Evolutionary conservation across 2,797 vertebrate genomes (phyloP).

Genomic region (Hozukius guyotensis): DNA sequence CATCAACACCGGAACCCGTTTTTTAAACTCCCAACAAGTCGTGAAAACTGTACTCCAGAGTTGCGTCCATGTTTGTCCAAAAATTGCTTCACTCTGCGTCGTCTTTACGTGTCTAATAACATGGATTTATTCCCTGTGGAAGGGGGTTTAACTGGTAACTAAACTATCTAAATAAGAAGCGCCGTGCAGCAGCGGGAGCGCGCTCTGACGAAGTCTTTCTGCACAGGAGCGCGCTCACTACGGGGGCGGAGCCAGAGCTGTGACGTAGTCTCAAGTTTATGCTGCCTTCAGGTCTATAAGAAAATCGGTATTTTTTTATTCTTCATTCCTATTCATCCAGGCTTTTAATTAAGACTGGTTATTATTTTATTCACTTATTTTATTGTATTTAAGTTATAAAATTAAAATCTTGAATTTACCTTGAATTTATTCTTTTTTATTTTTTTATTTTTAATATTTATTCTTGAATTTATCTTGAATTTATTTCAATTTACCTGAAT

Average conservation of each 20-base stretch:
- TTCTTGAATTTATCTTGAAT: too few relatives aligned
- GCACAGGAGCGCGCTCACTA: slow-evolving; percentile 51
- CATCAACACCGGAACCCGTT: slow-evolving; percentile 78
- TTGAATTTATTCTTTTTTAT: too few relatives aligned
- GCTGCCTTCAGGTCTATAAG: background rate
- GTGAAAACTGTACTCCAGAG: slow-evolving; percentile 13
- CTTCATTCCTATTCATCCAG: too few relatives aligned
- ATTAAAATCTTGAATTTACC: too few relatives aligned
- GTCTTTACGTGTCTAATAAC: background rate
- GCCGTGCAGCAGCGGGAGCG: slow-evolving; percentile 68
- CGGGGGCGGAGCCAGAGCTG: slow-evolving; percentile 47
- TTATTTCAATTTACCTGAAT: too few relatives aligned
- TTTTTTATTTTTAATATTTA: too few relatives aligned
- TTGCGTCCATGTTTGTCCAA: background rate
- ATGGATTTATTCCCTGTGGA: slow-evolving; percentile 12
- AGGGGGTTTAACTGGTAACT: slow-evolving; percentile 32
- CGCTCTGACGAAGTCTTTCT: slow-evolving; percentile 65
- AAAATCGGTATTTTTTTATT: background rate
- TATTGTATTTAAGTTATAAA: too few relatives aligned
- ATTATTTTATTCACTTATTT: too few relatives aligned
- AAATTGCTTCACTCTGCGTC: background rate
- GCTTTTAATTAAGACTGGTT: too few relatives aligned
- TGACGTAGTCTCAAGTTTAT: slow-evolving; percentile 58
- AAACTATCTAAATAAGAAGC: slow-evolving; percentile 57
- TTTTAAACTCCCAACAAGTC: slow-evolving; percentile 42